Evolutionary conservation across 2,888 invertebrate species (phyloP), one percentile per base, ranked within the genome.

Genomic region (Nomada lathburiana): DNA sequence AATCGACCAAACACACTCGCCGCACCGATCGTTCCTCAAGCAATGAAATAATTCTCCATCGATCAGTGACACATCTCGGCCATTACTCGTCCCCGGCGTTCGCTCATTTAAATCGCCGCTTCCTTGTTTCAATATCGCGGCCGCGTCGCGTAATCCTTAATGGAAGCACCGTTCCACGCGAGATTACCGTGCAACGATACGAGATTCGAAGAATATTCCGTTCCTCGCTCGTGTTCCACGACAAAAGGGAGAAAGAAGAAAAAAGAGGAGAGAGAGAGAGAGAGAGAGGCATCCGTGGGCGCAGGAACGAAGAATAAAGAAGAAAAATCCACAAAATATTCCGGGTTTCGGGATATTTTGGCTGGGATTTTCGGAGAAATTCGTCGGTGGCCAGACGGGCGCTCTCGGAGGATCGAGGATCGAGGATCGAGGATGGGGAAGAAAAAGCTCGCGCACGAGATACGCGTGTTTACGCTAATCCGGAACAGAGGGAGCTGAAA

Each of bases 371-470:
- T 29, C 67, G 42, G 7, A n/a, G 80, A 76, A 67, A 71, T 62
- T 67, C 29, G 11, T n/a, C 16, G 18, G 20, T 53, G 26, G 26
- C 26, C 16, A 42, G 67, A 63, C 62, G 67, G 36, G 5, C 67
- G 67, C 71, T 77, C 80, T 62, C 13, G 29, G 71, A 75, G 71
- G 77, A 77, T 80, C 55, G 60, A 57, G 62, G 20, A 67, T 26
- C 68, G 52, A 53, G n/a, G 50, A n/a, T 36, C 60, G 60, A 29
- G 47, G 13, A 10, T 10, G 44, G 44, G 1, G 10, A 16, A 47
- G 7, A 36, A 5, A 7, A 36, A 7, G 36, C 7, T 62, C 44
- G 11, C 1, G 47, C 11, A 47, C 47, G 50, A 55, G 44, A 36
- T 23, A 44, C 50, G 11, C 2, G 50, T 20, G 53, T 79, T 68